A percentile compares a stretch with the other conserved stretches of the same genome.
These are phyloP conservation scores for Malurus leucopterus DNA, from an alignment of 2,797 vertebrate species.

Conservation along the genomic window DNA sequence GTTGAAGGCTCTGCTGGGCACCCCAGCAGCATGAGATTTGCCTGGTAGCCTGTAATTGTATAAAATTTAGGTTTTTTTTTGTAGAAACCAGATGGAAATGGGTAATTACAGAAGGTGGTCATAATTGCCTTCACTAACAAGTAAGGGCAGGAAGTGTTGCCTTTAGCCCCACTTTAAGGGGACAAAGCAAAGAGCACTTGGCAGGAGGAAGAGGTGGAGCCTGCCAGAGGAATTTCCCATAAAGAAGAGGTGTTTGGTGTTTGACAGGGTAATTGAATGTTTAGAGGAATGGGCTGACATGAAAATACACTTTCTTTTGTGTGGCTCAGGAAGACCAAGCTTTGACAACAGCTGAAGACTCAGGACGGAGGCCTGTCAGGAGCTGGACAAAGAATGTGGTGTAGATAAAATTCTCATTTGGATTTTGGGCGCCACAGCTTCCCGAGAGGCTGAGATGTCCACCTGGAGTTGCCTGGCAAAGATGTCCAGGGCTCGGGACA, in stretches of 20 bases:
- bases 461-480: background rate
- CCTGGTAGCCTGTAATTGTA: slow-evolving; percentile 4
- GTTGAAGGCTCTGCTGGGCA: background rate
- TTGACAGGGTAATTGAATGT: slow-evolving; percentile 52
- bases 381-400: rapidly evolving
- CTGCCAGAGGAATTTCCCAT: slow-evolving; percentile 26
- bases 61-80: background rate
- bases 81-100: background rate
- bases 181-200: slow-evolving; percentile 19
- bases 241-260: slow-evolving; percentile 23
- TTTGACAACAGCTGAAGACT: background rate
- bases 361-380: background rate
- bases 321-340: background rate
- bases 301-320: slow-evolving; percentile 13
- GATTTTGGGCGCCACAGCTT: background rate
- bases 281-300: slow-evolving; percentile 15
- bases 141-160: slow-evolving; percentile 32
- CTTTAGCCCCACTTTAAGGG: slow-evolving; percentile 37
- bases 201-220: slow-evolving; percentile 41
- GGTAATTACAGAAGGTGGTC: slow-evolving; percentile 48
- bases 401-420: background rate
- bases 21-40: background rate
- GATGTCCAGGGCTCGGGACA: background rate
- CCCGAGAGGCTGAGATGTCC: background rate
- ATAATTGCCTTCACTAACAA: slow-evolving; percentile 40